These are phyloP conservation scores for Hoplodrina blanda DNA, from an alignment of 2,888 invertebrate genomes.

Conservation along the genomic window DNA sequence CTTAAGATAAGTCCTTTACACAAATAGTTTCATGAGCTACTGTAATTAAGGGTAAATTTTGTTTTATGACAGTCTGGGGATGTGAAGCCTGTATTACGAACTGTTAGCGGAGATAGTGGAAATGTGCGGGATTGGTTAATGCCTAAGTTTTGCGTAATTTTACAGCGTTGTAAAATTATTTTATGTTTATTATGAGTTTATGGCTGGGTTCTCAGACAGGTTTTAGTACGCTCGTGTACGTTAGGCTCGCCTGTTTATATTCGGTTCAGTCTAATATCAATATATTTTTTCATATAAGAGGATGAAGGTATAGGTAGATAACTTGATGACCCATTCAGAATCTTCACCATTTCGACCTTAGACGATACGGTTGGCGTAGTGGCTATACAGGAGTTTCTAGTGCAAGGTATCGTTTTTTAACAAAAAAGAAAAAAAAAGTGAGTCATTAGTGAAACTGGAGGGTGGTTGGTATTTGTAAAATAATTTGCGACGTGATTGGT, in stretches of 20 bases:
- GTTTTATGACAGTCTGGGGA: slow-evolving; percentile 63
- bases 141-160: slow-evolving; percentile 54
- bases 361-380: too few species aligned
- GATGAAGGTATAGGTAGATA: background rate
- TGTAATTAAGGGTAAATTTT: slow-evolving; percentile 60
- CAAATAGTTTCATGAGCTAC: slow-evolving; percentile 64
- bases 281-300: background rate
- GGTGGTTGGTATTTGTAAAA: too few species aligned
- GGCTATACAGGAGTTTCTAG: too few species aligned
- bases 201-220: slow-evolving; percentile 4
- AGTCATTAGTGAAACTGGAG: too few species aligned
- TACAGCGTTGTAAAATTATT: slow-evolving; percentile 47
- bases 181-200: slow-evolving; percentile 37
- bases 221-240: background rate
- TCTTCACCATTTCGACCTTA: too few species aligned
- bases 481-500: too few species aligned
- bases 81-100: slow-evolving; percentile 49
- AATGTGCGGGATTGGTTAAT: slow-evolving; percentile 43
- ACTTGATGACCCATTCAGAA: background rate
- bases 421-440: too few species aligned
- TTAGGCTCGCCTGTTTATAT: background rate
- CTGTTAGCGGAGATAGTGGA: slow-evolving; percentile 55
- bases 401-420: too few species aligned
- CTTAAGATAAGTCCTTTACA: slow-evolving; percentile 62
- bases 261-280: background rate